Evolutionary conservation across 2,888 invertebrate genomes (phyloP), one percentile per base, ranked within the genome.

Genomic region (Apotomis turbidana): DNA sequence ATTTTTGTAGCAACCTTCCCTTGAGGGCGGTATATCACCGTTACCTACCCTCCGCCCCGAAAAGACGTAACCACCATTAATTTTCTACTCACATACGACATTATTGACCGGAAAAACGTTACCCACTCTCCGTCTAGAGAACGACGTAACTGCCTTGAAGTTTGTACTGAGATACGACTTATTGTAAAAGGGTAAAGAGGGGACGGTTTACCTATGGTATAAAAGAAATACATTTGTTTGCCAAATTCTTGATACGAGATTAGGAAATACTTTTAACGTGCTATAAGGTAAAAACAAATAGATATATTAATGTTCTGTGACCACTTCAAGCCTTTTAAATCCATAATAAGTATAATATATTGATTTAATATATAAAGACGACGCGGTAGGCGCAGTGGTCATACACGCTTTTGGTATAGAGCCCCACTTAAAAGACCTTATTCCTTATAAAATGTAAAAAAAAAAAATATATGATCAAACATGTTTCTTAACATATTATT

Each of bases 211-310:
- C 38, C n/a, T 52, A 52, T 5, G 13, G 9, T 49, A 49, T 49
- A 9, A 49, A 49, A 63, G 15, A 27, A 61, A 13, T 27, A 61
- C 46, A 61, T 49, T 49, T 49, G 38, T 58, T 58, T 58, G 58
- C 38, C 36, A 58, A 49, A 49, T 58, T 38, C 38, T 38, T 38
- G 38, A 0, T n/a, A 38, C 38, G 12, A 38, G 38, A 58, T 58
- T 58, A 38, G 58, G 5, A 38, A 58, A 58, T 38, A 58, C 36
- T 38, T 58, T 36, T n/a, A 58, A 27, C 27, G 27, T 27, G 27
- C 27, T 27, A 27, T 27, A 27, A 27, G 27, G 27, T 27, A 2
- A 27, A 27, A 27, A 27, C 15, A 27, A 27, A 27, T 27, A 27
- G 27, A 27, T 27, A 27, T 27, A 27, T 27, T 2, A 1, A 27